Conservation (phyloP, 2,113 vertebrate species). For the Eubucco bourcierii region DNA sequence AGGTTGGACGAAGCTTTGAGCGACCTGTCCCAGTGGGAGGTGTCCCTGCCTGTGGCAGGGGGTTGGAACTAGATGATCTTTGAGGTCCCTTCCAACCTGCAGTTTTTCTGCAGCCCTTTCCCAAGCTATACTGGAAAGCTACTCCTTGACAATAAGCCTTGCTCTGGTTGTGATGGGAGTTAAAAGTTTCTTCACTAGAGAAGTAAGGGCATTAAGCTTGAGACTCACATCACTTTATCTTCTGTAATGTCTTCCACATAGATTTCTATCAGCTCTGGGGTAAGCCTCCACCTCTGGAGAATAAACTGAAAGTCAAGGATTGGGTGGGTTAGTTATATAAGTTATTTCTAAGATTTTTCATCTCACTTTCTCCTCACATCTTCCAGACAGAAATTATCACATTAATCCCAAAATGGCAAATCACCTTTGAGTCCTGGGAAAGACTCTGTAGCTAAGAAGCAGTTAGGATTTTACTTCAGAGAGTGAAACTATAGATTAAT, state of each 20-base stretch:
- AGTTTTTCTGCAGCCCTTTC: not conserved
- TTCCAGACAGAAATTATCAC: not conserved
- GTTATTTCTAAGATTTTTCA: not conserved
- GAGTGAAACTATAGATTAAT: not conserved
- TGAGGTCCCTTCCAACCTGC: no score
- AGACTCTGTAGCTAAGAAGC: not conserved
- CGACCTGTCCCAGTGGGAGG: no score
- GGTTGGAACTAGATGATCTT: no score
- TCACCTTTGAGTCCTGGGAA: not conserved
- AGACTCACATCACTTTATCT: not conserved
- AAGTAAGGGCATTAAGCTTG: not conserved
- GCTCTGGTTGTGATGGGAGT: not conserved
- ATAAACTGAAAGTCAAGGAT: not conserved
- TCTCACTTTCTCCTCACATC: not conserved
- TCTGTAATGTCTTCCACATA: not conserved
- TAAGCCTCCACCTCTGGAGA: not conserved
- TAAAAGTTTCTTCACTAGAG: not conserved
- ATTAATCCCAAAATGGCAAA: not conserved
- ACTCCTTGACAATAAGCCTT: not conserved
- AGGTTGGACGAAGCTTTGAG: no score
- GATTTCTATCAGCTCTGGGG: not conserved
- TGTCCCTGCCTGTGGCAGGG: no score
- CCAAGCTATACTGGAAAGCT: not conserved
- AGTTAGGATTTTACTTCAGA: not conserved
- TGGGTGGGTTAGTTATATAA: not conserved